Percentiles rank a stretch among this genome's conserved stretches.
Evolutionary conservation across 2,113 vertebrate species (phyloP).

Genomic region (Lynx canadensis): DNA sequence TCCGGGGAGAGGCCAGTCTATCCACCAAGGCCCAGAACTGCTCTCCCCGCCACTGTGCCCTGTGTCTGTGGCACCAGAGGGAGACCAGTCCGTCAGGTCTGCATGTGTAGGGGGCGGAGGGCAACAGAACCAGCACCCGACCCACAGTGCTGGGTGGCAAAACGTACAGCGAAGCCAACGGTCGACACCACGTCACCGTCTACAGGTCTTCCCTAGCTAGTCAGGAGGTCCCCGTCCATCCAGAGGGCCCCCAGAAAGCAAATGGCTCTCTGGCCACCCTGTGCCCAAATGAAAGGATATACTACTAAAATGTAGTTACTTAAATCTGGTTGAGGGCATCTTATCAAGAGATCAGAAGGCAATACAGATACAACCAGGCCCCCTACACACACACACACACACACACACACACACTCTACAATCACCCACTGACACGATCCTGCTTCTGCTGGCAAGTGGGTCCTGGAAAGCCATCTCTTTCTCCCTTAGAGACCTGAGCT

Average conservation of each 20-base stretch:
- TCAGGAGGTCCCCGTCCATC: neutral
- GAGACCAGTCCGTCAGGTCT: neutral
- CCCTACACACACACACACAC: neutral
- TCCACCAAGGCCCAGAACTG: neutral
- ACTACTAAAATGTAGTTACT: neutral
- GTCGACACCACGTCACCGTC: fast-evolving
- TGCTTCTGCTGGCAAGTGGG: neutral
- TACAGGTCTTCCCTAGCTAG: neutral
- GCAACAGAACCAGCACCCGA: fast-evolving
- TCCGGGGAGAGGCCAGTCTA: neutral
- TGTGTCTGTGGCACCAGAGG: too few relatives aligned
- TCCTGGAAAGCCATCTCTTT: neutral
- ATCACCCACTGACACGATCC: neutral
- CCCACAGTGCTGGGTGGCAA: neutral
- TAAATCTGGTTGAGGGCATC: neutral
- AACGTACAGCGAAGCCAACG: neutral
- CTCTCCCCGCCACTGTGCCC: neutral
- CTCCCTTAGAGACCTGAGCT: slow-evolving; percentile 13
- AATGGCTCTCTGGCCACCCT: neutral
- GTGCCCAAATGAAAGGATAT: neutral
- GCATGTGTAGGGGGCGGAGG: neutral
- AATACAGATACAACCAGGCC: neutral
- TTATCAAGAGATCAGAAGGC: neutral
- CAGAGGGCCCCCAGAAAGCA: neutral
- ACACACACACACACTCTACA: too few relatives aligned